Base-by-base conservation (phyloP, 2,888 invertebrate species). In the Bruchidius siliquastri region DNA sequence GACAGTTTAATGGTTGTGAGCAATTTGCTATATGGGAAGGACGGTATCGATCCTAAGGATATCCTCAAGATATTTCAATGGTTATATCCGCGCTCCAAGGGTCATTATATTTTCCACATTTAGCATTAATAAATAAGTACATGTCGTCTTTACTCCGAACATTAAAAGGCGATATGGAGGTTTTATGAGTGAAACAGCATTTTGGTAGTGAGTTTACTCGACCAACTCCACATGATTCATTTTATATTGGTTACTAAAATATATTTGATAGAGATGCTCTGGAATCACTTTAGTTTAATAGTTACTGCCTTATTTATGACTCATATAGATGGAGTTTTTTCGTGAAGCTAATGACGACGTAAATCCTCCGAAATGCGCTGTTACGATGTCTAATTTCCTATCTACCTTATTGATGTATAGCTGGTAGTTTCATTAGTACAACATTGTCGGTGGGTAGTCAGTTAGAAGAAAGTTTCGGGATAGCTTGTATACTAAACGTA, bases 301-400 rank as follows among this genome's bases (percentile, higher is more conserved):
- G 79, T 79, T 79, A 79, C 78, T 32, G 77, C 76, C 77, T 76
- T 77, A 79, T 79, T 79, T 79, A 79, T 77, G 79, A 79, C 75
- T 76, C 76, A 76, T 76, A 77, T 78, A 77, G 75, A 74, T 75
- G 75, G 69, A 72, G 70, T 75, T 79, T 79, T 79, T 77, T 76
- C 21, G 70, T 70, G 67, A 67, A 71, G 74, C 49, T 76, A 77
- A 76, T 72, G 75, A 74, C 76, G 71, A 72, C 74, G 75, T 75
- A 76, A 76, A 77, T 76, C 73, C 71, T 73, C 71, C 70, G 73
- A 76, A 77, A 76, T 74, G 74, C 69, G 69, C 71, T 49, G 49
- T 49, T 49, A 49, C 49, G 49, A 49, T 49, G 49, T 49, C 49
- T 49, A 49, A 49, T 49, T 49, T 49, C 49, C 49, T 49, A 49